Conservation (phyloP, 2,888 invertebrate genomes). For the Spodoptera littoralis region DNA sequence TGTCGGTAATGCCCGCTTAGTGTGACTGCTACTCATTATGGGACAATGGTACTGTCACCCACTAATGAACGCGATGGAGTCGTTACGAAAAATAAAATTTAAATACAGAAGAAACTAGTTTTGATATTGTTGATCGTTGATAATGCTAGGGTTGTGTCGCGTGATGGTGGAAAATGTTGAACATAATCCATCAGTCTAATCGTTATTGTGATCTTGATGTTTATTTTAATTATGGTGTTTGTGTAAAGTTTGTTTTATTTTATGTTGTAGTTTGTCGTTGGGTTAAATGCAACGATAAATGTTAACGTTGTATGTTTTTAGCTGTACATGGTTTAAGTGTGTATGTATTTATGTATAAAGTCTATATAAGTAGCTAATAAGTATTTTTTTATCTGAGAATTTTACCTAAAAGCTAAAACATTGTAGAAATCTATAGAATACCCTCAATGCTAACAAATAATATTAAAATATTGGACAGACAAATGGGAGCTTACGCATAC, state of each 20-base stretch:
- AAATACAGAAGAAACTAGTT: slow-evolving; percentile 10
- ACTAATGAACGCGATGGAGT: slow-evolving; percentile 40
- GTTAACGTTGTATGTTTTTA: too few relatives aligned
- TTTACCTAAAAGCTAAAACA: too few relatives aligned
- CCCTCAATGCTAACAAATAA: too few relatives aligned
- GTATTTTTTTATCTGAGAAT: too few relatives aligned
- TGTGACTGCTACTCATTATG: slow-evolving; percentile 73
- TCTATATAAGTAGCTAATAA: too few relatives aligned
- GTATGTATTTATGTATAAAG: too few relatives aligned
- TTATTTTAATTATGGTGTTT: slow-evolving; percentile 6
- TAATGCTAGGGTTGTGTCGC: slow-evolving; percentile 19
- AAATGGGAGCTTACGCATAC: slow-evolving; percentile 2
- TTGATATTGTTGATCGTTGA: neutral
- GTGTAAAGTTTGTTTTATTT: slow-evolving; percentile 5
- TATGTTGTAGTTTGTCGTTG: too few relatives aligned
- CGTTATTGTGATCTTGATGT: slow-evolving; percentile 9
- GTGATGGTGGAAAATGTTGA: slow-evolving; percentile 35
- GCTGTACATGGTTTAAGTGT: too few relatives aligned
- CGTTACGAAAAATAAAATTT: slow-evolving; percentile 47
- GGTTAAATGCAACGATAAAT: too few relatives aligned
- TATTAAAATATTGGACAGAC: slow-evolving; percentile 3
- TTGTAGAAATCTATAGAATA: too few relatives aligned
- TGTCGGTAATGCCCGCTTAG: slow-evolving; percentile 67
- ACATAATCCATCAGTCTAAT: slow-evolving; percentile 32
- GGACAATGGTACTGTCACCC: slow-evolving; percentile 44